Percentiles rank a stretch among this genome's conserved stretches.
These are phyloP conservation scores for Protonibea diacanthus DNA, from an alignment of 2,797 vertebrate genomes.

Conservation along the genomic window DNA sequence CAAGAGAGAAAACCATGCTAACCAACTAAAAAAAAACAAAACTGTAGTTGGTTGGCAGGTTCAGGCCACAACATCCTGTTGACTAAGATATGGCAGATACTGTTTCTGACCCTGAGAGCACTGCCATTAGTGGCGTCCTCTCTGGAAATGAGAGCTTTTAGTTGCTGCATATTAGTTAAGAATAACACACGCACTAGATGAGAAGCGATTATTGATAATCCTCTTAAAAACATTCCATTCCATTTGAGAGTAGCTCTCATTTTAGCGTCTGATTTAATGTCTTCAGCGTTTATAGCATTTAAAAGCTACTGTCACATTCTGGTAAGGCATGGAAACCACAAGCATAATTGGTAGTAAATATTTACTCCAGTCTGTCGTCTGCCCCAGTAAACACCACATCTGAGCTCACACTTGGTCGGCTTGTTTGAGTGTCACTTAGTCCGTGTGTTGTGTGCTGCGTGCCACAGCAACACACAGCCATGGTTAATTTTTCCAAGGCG, in stretches of 20 bases:
- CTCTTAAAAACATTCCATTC: conserved; percentile 75
- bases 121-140: conserved; percentile 40
- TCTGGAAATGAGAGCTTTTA: conserved; percentile 51
- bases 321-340: conserved; percentile 30
- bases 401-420: conserved; percentile 19
- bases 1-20: conserved; percentile 22
- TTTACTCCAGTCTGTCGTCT: conserved; percentile 62
- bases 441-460: conserved; percentile 9
- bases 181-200: conserved; percentile 61
- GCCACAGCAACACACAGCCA: conserved; percentile 3
- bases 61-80: conserved; percentile 59
- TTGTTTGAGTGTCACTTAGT: conserved; percentile 48
- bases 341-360: conserved; percentile 67
- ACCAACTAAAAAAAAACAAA: neutral
- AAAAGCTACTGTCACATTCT: conserved; percentile 39
- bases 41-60: conserved; percentile 36
- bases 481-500: conserved; percentile 40
- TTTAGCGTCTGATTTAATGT: conserved; percentile 11
- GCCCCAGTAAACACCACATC: conserved; percentile 47
- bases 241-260: conserved; percentile 44
- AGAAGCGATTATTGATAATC: conserved; percentile 70
- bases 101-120: conserved; percentile 52
- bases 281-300: conserved; percentile 25
- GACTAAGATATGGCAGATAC: conserved; percentile 33
- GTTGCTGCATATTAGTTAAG: conserved; percentile 66